Base-by-base conservation (phyloP, 2,797 vertebrate genomes). In the Pygocentrus nattereri region DNA sequence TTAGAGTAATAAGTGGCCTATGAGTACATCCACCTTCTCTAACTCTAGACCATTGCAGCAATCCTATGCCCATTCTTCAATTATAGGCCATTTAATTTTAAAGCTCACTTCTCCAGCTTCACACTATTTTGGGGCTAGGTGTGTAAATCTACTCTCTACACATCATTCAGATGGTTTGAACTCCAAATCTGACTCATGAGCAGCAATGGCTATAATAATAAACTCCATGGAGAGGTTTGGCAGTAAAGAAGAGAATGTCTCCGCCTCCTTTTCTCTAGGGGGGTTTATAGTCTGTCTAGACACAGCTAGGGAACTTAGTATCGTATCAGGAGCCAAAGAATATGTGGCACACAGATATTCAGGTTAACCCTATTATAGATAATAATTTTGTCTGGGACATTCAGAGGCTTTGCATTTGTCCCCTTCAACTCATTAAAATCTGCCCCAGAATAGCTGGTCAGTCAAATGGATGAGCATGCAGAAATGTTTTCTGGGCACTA, bases 51-150 rank as follows among this genome's bases (percentile, higher is more conserved):
- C 31, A 56, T 62, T 72, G 41, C 50, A 62, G 59, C 74, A 69
- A 61, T 62, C n/a, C 59, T 68, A 50, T 50, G 62, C 81, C 73
- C 58, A 71, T 76, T 78, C 76, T 79, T 74, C 38, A 85, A 82
- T 85, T 79, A 80, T 67, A 76, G 49, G 61, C 56, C 19, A 74
- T 79, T 77, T 83, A 76, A 75, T 74, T 85, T 68, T 76, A 79
- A 74, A 65, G 73, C 34, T 27, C 52, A 58, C 23, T 34, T 52
- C n/a, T 71, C 10, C 23, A n/a, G 30, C 74, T 76, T 21, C 69
- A 73, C 12, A 76, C 54, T 54, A 68, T n/a, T 27, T 41, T 21
- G 31, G 54, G 47, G 52, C 18, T 23, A 64, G 72, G 76, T 84
- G 75, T 70, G 15, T 44, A 44, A 18, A 50, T 34, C 70, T 31